phyloP scores from a whole-genome alignment of 2,113 vertebrate genomes.

The Chlorodrepanis virens region DNA sequence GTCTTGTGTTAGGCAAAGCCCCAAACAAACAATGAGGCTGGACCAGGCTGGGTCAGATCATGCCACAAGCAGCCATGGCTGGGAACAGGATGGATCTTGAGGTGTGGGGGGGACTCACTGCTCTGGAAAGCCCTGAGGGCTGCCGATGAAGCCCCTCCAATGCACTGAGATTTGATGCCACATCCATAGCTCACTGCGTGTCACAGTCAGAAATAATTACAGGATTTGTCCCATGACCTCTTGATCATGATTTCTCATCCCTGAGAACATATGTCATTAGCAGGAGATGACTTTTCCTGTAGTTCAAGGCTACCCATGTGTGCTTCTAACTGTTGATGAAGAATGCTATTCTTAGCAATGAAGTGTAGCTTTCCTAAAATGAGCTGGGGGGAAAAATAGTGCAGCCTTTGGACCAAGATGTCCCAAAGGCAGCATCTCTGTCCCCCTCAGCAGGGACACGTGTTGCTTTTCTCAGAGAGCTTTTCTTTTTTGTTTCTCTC shows the following conservation, averaged over 20 bases:
- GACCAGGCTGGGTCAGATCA: neutral
- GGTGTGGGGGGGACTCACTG: rapidly evolving
- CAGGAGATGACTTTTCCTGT: neutral
- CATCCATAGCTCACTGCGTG: rapidly evolving
- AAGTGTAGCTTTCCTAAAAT: neutral
- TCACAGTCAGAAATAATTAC: neutral
- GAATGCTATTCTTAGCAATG: neutral
- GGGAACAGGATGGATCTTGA: neutral
- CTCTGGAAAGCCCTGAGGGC: neutral
- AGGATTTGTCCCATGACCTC: rapidly evolving
- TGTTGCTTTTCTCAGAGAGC: neutral
- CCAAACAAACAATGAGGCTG: neutral
- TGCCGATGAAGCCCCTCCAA: rapidly evolving
- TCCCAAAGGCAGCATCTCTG: neutral
- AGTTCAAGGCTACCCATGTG: neutral
- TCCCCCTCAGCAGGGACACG: neutral
- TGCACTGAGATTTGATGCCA: neutral
- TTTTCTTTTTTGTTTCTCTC: neutral
- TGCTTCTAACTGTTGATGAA: neutral
- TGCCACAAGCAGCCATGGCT: rapidly evolving
- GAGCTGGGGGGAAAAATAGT: neutral
- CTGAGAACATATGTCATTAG: rapidly evolving
- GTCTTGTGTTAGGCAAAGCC: neutral
- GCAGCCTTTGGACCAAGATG: neutral
- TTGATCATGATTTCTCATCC: neutral